Conservation (phyloP, 1,140 invertebrate genomes). For the Trichomalopsis sarcophagae region DNA sequence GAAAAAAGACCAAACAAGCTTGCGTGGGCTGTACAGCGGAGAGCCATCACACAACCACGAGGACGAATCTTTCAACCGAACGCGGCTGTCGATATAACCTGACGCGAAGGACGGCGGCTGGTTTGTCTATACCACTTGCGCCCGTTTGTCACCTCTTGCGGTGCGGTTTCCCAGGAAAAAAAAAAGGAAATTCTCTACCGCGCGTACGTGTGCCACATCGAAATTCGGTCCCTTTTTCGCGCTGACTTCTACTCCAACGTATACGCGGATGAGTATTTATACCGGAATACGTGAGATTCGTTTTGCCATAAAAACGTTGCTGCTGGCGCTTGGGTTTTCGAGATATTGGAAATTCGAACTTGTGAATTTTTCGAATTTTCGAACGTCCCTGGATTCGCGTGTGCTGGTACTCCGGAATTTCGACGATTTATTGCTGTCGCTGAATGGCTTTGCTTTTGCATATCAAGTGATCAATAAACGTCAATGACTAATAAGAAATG, state of each 20-base stretch:
- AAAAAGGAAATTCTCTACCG: neutral
- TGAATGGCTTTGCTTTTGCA: neutral
- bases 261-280: neutral
- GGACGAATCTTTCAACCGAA: neutral
- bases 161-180: too few relatives aligned
- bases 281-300: too few relatives aligned
- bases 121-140: neutral
- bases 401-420: too few relatives aligned
- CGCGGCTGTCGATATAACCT: neutral
- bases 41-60: too few relatives aligned
- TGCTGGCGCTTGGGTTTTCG: too few relatives aligned
- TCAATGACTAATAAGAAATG: too few relatives aligned
- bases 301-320: too few relatives aligned
- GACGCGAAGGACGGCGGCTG: neutral
- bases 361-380: too few relatives aligned
- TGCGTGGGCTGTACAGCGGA: too few relatives aligned
- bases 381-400: too few relatives aligned
- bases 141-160: too few relatives aligned
- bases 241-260: neutral
- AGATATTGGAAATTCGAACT: too few relatives aligned
- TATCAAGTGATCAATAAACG: neutral
- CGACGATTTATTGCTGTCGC: neutral
- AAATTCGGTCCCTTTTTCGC: neutral
- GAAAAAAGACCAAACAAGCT: neutral
- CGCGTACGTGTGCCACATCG: neutral